These are phyloP conservation scores for Torymus aiolomorphi DNA, from an alignment of 2,888 invertebrate species.

Conservation along the genomic window DNA sequence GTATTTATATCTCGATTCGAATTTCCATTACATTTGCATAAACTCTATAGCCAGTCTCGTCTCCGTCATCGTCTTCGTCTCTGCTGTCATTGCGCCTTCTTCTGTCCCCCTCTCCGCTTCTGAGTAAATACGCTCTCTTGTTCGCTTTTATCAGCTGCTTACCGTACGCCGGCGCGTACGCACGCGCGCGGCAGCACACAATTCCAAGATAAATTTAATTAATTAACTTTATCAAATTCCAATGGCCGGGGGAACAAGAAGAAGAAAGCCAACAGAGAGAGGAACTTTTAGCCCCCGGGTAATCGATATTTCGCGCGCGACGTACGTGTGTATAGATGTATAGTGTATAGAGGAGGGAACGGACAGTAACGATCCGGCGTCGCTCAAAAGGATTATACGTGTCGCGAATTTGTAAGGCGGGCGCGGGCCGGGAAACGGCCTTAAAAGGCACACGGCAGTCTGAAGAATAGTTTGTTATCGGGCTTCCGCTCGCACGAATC, in stretches of 20 bases:
- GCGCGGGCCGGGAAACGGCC: not conserved
- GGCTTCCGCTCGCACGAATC: not conserved
- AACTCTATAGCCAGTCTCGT: constrained; percentile 2
- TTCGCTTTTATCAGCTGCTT: constrained; percentile 10
- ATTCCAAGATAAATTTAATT: constrained; percentile 46
- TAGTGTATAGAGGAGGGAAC: not conserved
- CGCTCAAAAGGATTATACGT: constrained; percentile 4
- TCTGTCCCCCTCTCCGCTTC: too few species aligned
- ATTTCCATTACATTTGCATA: constrained; percentile 38
- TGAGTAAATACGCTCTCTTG: constrained; percentile 9
- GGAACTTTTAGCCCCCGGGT: not conserved
- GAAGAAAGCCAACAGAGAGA: not conserved
- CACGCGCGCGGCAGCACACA: not conserved
- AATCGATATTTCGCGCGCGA: constrained; percentile 22
- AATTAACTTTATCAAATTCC: constrained; percentile 45
- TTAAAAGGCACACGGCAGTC: not conserved
- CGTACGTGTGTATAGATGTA: too few species aligned
- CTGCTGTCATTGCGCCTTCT: too few species aligned
- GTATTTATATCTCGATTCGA: constrained; percentile 34
- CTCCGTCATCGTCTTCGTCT: too few species aligned
- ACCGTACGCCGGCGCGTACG: not conserved
- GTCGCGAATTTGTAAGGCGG: not conserved
- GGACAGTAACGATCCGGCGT: not conserved
- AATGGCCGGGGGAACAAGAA: not conserved
- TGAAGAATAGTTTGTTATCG: constrained; percentile 35